Evolutionary conservation across 2,113 vertebrate species (phyloP), one percentile per base, ranked within the genome.

Genomic region (Myocastor coypus): DNA sequence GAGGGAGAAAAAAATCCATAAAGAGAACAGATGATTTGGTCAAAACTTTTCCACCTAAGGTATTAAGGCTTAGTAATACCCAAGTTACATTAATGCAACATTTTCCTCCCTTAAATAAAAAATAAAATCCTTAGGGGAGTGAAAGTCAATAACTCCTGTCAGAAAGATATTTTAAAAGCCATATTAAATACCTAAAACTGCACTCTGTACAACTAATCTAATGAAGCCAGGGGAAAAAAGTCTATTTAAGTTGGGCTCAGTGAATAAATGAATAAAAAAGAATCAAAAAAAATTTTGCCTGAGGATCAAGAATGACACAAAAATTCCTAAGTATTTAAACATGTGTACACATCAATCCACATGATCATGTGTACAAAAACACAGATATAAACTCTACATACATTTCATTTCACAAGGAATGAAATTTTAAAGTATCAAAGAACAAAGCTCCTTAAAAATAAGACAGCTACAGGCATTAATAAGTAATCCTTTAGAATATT

Each of bases 391-490:
- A 92, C 75, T 80, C 61, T n/a, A 78, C 37, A 87, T 28, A 93
- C 59, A 80, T 37, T 93, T 37, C 94, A 96, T 91, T 61, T 22
- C 40, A 92, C 37, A 92, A 89, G 40, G 30, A 94, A 91, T 84
- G 93, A 63, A 24, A 92, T 83, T 78, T 92, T 87, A 37, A 90
- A 90, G 94, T 93, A 92, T 37, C 50, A 84, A 90, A 87, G 55
- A 95, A 61, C 78, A 85, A 92, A 91, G 59, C 69, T 92, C 77
- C 96, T 83, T 11, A 71, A 97, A 96, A 87, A 91, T 83, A 96
- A 86, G n/a, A 78, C 2, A 7, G 32, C 59, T 69, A 26, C 63
- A 8, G 82, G 28, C 91, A 59, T 78, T 26, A 94, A 77, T 42
- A 95, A 93, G 71, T 59, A 80, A 73, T 78, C 24, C 83, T 91